Conservation (phyloP, 2,797 vertebrate genomes). For the Ceryle rudis region DNA sequence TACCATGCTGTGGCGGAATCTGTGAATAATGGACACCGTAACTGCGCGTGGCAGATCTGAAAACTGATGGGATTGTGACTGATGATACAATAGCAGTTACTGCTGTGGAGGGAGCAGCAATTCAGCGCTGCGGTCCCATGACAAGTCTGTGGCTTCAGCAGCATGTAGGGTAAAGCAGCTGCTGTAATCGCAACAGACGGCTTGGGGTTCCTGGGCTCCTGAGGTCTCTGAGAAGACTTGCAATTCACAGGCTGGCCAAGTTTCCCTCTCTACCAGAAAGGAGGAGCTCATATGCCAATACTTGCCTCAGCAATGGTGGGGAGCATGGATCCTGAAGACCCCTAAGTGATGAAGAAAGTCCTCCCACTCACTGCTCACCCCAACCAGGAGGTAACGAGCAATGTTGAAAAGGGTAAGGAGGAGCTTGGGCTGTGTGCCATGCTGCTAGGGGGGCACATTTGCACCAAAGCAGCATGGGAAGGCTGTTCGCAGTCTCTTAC, state of each 20-base stretch:
- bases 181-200: background rate
- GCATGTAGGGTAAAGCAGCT: background rate
- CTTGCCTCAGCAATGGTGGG: background rate
- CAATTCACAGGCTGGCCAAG: background rate
- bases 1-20: rapidly evolving
- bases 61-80: slow-evolving; percentile 1
- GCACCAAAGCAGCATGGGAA: background rate
- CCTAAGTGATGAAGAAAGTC: background rate
- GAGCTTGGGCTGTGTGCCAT: background rate
- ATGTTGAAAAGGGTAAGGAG: background rate
- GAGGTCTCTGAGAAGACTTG: background rate
- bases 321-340: background rate
- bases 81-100: background rate
- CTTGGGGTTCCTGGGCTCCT: background rate
- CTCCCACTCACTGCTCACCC: background rate
- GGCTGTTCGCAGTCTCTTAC: background rate
- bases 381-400: rapidly evolving
- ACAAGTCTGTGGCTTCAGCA: background rate
- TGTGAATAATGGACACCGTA: background rate
- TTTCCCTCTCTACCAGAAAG: background rate
- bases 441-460: background rate
- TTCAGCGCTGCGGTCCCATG: rapidly evolving
- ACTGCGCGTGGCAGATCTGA: background rate
- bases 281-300: background rate
- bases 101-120: background rate